These are phyloP conservation scores for Apteryx mantelli DNA, from an alignment of 2,113 vertebrate genomes.

Conservation along the genomic window DNA sequence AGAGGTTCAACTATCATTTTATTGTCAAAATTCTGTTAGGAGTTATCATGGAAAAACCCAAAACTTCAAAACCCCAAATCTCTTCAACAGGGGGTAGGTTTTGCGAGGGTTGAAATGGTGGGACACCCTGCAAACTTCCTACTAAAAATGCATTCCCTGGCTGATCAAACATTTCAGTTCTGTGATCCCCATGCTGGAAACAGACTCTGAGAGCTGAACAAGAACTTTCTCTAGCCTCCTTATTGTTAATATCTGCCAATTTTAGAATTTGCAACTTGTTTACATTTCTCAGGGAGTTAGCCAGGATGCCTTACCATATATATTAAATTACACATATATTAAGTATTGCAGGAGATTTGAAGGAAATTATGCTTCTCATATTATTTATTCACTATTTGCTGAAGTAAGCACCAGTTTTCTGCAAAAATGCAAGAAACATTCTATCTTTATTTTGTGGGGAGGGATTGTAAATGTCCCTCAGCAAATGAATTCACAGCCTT, in stretches of 20 bases:
- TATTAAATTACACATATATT: not conserved
- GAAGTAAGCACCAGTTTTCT: conserved; percentile 31
- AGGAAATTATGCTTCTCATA: not conserved
- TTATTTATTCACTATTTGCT: conserved; percentile 38
- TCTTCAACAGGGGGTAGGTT: not conserved
- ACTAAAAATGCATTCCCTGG: not conserved
- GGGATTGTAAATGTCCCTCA: conserved; percentile 31
- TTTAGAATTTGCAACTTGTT: not conserved
- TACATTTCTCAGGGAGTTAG: not conserved
- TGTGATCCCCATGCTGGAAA: not conserved
- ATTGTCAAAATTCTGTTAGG: not conserved
- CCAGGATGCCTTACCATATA: not conserved
- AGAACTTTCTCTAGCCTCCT: not conserved
- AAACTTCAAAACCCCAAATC: not conserved
- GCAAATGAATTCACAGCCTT: conserved; percentile 60
- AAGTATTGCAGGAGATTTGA: not conserved
- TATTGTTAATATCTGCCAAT: not conserved
- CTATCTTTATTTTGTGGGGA: conserved; percentile 9
- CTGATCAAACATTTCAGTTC: not conserved
- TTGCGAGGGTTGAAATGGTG: not conserved
- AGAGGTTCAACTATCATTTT: not conserved
- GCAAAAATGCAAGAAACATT: not conserved
- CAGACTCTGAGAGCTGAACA: not conserved
- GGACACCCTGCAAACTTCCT: not conserved
- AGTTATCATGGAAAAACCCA: not conserved